Base-by-base conservation (phyloP, 2,888 invertebrate species). In the Dicranocentrus wangi region DNA sequence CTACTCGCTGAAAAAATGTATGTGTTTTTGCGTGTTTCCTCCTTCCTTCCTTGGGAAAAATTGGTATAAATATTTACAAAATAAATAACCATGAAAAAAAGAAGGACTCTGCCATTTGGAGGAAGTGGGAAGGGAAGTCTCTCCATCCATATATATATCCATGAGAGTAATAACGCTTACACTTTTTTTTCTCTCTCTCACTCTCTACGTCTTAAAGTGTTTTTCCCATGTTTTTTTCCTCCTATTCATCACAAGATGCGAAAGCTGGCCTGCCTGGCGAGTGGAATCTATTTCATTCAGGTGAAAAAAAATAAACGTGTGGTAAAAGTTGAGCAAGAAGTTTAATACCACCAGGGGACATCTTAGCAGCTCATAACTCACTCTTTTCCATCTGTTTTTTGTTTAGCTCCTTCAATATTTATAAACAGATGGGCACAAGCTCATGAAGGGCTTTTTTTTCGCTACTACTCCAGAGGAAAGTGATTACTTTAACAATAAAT, bases 301-400 rank as follows among this genome's bases (percentile, higher is more conserved):
- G 47, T 47, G 47, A 47, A n/a, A 47, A 13, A 39, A 47, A 47
- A 15, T n/a, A 15, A n/a, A 13, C 39, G 13, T 47, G 32, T 32
- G 10, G 32, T 32, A 32, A 32, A 32, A 10, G 2, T 47, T 15
- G 47, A 10, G 65, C 23, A 66, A 27, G 43, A 53, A 68, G 39
- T 27, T 19, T 23, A 7, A 23, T 21, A 60, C 27, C 28, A 13
- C 60, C 60, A 60, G 25, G 60, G 60, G 60, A 60, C 28, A 60
- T 60, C n/a, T 25, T 60, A 60, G 28, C 27, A 60, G 60, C 60
- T 60, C 60, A 28, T 60, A 60, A 60, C 60, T 60, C 55, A 55
- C 55, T 71, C 39, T 43, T 25, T 21, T 43, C 27, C 21, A 13
- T 8, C 55, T 42, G 2, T 2, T 60, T 15, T n/a, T n/a, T 7